phyloP scores from a whole-genome alignment of 2,888 invertebrate species.

The Machimus rusticus region DNA sequence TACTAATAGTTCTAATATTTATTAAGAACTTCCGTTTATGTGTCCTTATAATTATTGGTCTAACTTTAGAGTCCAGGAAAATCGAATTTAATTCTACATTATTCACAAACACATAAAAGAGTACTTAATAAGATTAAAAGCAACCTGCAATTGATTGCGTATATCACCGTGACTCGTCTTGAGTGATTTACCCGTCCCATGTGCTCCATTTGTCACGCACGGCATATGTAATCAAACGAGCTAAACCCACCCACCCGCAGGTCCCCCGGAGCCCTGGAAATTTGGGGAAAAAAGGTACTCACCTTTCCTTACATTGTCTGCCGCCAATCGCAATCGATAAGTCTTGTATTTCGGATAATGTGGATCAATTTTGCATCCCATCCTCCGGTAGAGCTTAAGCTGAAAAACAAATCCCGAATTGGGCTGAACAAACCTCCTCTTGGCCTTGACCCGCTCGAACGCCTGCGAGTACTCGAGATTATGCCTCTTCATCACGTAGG shows the following conservation, averaged over 20 bases:
- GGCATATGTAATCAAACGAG: not conserved
- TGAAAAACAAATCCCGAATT: constrained; percentile 84
- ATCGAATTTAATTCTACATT: not conserved
- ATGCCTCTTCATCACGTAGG: constrained; percentile 87
- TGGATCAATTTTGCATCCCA: constrained; percentile 76
- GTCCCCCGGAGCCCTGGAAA: not conserved
- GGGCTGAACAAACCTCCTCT: constrained; percentile 76
- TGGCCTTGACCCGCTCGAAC: constrained; percentile 72
- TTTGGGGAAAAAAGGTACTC: constrained; percentile 22
- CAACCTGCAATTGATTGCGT: not conserved
- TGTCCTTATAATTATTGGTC: not conserved
- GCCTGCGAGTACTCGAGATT: constrained; percentile 77
- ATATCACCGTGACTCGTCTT: not conserved
- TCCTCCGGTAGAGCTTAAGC: constrained; percentile 78
- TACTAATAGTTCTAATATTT: no score
- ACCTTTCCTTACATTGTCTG: constrained; percentile 81
- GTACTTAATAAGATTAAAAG: not conserved
- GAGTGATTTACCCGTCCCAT: not conserved
- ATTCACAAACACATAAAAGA: not conserved
- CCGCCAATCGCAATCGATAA: constrained; percentile 80
- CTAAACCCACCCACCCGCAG: not conserved
- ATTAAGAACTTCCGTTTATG: not conserved
- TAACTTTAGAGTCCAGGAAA: not conserved
- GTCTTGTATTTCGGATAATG: constrained; percentile 75
- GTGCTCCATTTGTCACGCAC: not conserved